phyloP scores from a whole-genome alignment of 2,113 vertebrate species.

The Tauraco erythrolophus region DNA sequence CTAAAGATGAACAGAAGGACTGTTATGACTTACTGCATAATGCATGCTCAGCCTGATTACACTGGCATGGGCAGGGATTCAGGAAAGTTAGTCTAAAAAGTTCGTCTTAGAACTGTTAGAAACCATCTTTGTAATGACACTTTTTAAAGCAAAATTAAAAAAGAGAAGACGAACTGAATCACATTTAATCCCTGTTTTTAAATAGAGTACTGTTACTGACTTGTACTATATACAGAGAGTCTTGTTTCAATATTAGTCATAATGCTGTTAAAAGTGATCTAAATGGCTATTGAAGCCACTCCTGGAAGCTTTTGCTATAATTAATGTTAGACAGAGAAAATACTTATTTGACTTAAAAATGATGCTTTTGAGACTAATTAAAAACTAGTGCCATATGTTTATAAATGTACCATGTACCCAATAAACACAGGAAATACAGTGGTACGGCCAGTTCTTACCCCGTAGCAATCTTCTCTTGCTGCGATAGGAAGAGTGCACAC shows the following conservation, averaged over 20 bases:
- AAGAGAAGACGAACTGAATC: conserved; percentile 15
- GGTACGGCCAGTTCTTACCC: background rate
- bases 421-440: background rate
- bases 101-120: background rate
- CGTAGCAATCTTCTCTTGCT: background rate
- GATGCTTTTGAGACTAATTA: conserved; percentile 16
- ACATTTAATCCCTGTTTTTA: conserved; percentile 19
- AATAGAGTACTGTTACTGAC: conserved; percentile 2
- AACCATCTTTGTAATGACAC: background rate
- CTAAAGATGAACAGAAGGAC: background rate
- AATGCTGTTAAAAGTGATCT: background rate
- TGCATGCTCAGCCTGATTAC: background rate
- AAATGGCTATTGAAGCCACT: conserved; percentile 23
- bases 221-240: background rate
- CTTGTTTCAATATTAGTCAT: conserved; percentile 46
- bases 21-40: background rate
- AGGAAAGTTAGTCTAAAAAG: conserved; percentile 33
- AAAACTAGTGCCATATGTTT: background rate
- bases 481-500: background rate
- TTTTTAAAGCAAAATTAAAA: background rate
- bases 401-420: background rate
- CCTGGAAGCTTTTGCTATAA: conserved; percentile 16
- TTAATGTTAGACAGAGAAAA: conserved; percentile 30
- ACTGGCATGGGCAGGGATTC: background rate
- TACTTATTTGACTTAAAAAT: conserved; percentile 27